Evolutionary conservation across 2,797 vertebrate species (phyloP).

Genomic region (Cichlasoma orientale): DNA sequence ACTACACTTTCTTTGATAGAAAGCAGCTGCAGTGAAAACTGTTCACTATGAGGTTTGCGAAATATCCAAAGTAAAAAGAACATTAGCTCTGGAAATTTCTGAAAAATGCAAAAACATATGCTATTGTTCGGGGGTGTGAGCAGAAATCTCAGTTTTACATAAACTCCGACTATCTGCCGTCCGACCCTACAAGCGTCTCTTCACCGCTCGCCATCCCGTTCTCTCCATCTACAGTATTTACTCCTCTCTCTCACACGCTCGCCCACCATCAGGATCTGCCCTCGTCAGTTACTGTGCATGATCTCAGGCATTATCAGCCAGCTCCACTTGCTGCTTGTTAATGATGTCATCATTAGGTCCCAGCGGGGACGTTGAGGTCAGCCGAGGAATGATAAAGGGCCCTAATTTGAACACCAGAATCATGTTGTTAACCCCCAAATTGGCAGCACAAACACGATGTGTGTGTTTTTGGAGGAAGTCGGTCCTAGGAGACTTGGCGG

Average conservation of each 20-base stretch:
- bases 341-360: slow-evolving; percentile 74
- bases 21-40: not conserved
- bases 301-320: slow-evolving; percentile 67
- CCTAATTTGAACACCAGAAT: slow-evolving; percentile 84
- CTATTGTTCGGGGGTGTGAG: not conserved
- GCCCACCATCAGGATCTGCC: slow-evolving; percentile 33
- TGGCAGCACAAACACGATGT: slow-evolving; percentile 81
- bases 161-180: not conserved
- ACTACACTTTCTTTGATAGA: not conserved
- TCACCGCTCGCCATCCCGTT: not conserved
- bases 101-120: not conserved
- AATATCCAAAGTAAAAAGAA: not conserved
- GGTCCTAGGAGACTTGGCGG: slow-evolving; percentile 67
- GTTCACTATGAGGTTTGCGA: too few relatives aligned
- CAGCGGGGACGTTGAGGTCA: slow-evolving; percentile 80
- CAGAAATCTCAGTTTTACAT: not conserved
- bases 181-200: not conserved
- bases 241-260: slow-evolving; percentile 31
- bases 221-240: not conserved
- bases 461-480: slow-evolving; percentile 76
- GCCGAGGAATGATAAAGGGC: slow-evolving; percentile 81
- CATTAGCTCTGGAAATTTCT: not conserved
- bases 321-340: slow-evolving; percentile 50
- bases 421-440: slow-evolving; percentile 76
- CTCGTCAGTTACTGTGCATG: slow-evolving; percentile 43